Evolutionary conservation across 1,140 invertebrate species (phyloP).

Genomic region (Bombus confusus): DNA sequence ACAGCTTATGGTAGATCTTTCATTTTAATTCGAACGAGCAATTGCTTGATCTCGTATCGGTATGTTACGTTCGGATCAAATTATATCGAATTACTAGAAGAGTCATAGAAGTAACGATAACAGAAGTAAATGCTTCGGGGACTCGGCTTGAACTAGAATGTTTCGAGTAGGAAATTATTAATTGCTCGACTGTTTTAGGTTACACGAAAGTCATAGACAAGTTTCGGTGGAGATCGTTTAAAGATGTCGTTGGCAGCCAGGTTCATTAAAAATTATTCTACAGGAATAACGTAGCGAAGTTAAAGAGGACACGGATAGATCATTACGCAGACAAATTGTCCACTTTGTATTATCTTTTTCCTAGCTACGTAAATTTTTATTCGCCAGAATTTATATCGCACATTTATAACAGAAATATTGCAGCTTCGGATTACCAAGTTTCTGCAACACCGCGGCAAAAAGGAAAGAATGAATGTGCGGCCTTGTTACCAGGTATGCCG

Average conservation of each 20-base stretch:
- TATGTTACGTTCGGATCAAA: too few species aligned
- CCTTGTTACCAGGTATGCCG: constrained; percentile 17
- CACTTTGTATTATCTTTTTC: neutral
- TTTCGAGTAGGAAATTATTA: too few species aligned
- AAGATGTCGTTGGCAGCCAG: neutral
- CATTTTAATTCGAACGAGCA: neutral
- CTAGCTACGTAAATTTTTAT: constrained; percentile 15
- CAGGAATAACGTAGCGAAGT: neutral
- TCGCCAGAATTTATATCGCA: constrained; percentile 1
- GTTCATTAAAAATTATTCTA: neutral
- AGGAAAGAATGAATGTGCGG: constrained; percentile 14
- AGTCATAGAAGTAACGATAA: too few species aligned
- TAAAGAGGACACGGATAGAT: neutral
- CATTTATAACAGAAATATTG: constrained; percentile 38
- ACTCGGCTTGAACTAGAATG: too few species aligned
- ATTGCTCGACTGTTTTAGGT: too few species aligned
- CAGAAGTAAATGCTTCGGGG: too few species aligned
- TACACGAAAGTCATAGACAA: too few species aligned
- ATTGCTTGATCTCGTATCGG: neutral
- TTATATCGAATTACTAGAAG: too few species aligned
- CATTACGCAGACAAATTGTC: constrained; percentile 6
- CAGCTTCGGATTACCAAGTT: constrained; percentile 30
- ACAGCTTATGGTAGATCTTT: too few species aligned
- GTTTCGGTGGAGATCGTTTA: too few species aligned
- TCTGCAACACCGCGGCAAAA: neutral